A percentile compares a stretch with the other conserved stretches of the same genome.
Evolutionary conservation across 1,140 invertebrate genomes (phyloP).

Genomic region (Cecropterus lyciades): DNA sequence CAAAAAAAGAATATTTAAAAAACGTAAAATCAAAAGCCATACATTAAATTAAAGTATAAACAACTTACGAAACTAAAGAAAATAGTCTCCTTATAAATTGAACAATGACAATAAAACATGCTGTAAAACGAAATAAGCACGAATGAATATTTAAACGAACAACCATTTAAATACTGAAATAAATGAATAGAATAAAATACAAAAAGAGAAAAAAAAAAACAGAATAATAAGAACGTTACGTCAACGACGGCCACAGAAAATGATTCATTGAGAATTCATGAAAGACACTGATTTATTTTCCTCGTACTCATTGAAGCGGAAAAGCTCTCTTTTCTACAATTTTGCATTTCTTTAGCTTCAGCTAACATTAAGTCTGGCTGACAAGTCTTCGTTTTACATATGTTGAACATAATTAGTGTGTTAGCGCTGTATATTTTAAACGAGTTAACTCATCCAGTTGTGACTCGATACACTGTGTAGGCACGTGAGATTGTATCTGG

Average conservation of each 20-base stretch:
- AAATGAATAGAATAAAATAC: not conserved
- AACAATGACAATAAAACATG: too few relatives aligned
- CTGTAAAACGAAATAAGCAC: too few relatives aligned
- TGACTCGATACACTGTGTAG: conserved; percentile 23
- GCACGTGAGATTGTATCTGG: conserved; percentile 29
- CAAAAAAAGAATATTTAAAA: too few relatives aligned
- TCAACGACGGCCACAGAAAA: conserved; percentile 2
- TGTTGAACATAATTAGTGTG: conserved; percentile 36
- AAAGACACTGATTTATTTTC: conserved; percentile 33
- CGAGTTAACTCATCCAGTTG: conserved; percentile 23
- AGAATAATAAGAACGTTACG: too few relatives aligned
- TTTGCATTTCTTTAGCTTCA: conserved; percentile 33
- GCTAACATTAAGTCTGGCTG: conserved; percentile 29
- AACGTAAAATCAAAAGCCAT: too few relatives aligned
- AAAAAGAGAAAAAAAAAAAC: not conserved
- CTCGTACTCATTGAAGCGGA: conserved; percentile 23
- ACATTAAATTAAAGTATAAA: too few relatives aligned
- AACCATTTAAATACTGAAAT: too few relatives aligned
- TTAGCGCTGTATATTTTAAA: conserved; percentile 35
- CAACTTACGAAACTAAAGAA: too few relatives aligned
- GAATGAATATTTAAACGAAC: too few relatives aligned
- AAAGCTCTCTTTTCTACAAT: conserved; percentile 31
- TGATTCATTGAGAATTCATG: conserved; percentile 21
- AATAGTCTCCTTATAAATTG: too few relatives aligned
- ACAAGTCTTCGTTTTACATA: conserved; percentile 29